Base-by-base conservation (phyloP, 1,140 invertebrate species). In the Samia ricini region DNA sequence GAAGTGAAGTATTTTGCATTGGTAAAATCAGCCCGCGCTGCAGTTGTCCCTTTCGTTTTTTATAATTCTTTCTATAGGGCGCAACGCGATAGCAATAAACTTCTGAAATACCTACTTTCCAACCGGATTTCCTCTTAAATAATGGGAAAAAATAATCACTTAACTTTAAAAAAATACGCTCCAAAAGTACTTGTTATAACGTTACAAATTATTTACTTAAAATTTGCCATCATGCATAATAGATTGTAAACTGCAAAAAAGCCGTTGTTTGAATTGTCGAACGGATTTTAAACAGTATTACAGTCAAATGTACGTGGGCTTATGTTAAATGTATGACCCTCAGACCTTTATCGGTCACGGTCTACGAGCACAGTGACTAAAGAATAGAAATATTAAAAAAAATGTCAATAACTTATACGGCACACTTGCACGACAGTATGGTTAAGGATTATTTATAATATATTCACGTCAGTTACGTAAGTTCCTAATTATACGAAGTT, bases 301-400 rank as follows among this genome's bases (percentile, higher is more conserved):
- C 33, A 36, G 5, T 36, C 12, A 36, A 8, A 36, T 8, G 12
- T 42, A 42, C 33, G 33, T 55, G 52, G 52, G 52, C 24, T 24
- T 12, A 55, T n/a, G n/a, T n/a, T n/a, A n/a, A n/a, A n/a, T n/a
- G n/a, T 24, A 22, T 22, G 52, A 24, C 52, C 52, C 52, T 23
- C 52, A 55, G 6, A 42, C 20, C 21, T 55, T 55, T 55, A 24
- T 55, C 52, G 52, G 52, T 55, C 52, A 55, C n/a, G 52, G 52
- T 24, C 52, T 23, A 15, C 4, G 22, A 15, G 22, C 22, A 55
- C 52, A 55, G 24, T 24, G 52, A 55, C 52, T 55, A 24, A 24
- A 55, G 52, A 24, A 10, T 55, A 55, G 52, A 55, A n/a, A n/a
- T n/a, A n/a, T n/a, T n/a, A n/a, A n/a, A n/a, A 55, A 55, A 55